A percentile compares a stretch with the other conserved stretches of the same genome.
Conservation (phyloP, 2,797 vertebrate genomes). For the Mareca strepera region DNA sequence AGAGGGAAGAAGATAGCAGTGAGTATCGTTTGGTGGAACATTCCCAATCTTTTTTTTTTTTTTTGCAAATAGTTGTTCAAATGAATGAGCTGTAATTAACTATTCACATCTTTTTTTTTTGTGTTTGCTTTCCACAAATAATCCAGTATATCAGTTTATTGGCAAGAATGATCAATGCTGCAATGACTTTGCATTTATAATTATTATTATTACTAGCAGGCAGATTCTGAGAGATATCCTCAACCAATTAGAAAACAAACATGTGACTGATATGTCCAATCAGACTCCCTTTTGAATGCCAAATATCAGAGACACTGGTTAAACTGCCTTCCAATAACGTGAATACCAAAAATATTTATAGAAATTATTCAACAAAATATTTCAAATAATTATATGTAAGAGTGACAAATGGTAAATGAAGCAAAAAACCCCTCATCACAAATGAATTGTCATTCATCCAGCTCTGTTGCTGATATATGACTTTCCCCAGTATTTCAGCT, state of each 20-base stretch:
- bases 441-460: slow-evolving; percentile 19
- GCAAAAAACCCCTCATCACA: background rate
- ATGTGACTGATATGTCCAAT: slow-evolving; percentile 14
- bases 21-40: background rate
- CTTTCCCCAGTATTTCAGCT: background rate
- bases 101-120: slow-evolving; percentile 63
- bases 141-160: slow-evolving; percentile 56
- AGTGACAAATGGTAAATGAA: slow-evolving; percentile 15
- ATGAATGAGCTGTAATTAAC: slow-evolving; percentile 69
- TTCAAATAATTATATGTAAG: slow-evolving; percentile 5
- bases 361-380: background rate
- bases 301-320: slow-evolving; percentile 12
- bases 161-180: slow-evolving; percentile 43
- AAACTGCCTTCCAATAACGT: slow-evolving; percentile 40
- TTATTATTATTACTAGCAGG: slow-evolving; percentile 58
- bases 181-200: slow-evolving; percentile 57
- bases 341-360: slow-evolving; percentile 40
- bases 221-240: slow-evolving; percentile 30
- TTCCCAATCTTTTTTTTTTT: background rate
- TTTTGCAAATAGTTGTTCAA: slow-evolving; percentile 48
- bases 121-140: slow-evolving; percentile 58
- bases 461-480: background rate
- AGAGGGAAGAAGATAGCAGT: slow-evolving; percentile 4
- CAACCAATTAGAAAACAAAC: background rate
- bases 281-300: background rate